Conservation (phyloP, 1,140 invertebrate species). For the Triops longicaudatus region DNA sequence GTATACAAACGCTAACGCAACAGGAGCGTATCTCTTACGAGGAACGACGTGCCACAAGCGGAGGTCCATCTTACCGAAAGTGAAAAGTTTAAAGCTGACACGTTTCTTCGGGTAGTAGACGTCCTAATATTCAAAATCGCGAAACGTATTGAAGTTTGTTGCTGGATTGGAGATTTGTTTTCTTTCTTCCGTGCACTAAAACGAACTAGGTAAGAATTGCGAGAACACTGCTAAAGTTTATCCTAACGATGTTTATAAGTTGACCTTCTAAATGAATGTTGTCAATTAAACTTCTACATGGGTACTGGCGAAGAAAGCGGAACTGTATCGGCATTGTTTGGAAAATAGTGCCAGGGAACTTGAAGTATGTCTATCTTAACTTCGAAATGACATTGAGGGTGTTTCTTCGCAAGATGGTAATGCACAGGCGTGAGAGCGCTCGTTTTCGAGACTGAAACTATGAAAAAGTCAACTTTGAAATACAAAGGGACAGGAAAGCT, state of each 20-base stretch:
- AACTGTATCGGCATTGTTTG: neutral
- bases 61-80: neutral
- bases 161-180: neutral
- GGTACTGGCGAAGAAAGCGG: neutral
- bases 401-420: neutral
- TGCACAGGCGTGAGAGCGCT: neutral
- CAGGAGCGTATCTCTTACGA: neutral
- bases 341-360: neutral
- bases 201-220: neutral
- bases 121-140: neutral
- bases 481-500: neutral
- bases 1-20: neutral
- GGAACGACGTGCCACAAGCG: neutral
- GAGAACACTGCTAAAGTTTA: neutral
- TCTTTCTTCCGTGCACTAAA: neutral
- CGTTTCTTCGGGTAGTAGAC: neutral
- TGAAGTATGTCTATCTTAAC: neutral
- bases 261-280: neutral
- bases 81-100: neutral
- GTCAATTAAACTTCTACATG: neutral
- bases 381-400: neutral
- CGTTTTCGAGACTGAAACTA: neutral
- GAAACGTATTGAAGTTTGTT: neutral
- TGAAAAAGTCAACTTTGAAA: neutral
- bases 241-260: neutral